A percentile compares a stretch with the other conserved stretches of the same genome.
Evolutionary conservation across 2,797 vertebrate species (phyloP).

Genomic region (Chaunax sp.): DNA sequence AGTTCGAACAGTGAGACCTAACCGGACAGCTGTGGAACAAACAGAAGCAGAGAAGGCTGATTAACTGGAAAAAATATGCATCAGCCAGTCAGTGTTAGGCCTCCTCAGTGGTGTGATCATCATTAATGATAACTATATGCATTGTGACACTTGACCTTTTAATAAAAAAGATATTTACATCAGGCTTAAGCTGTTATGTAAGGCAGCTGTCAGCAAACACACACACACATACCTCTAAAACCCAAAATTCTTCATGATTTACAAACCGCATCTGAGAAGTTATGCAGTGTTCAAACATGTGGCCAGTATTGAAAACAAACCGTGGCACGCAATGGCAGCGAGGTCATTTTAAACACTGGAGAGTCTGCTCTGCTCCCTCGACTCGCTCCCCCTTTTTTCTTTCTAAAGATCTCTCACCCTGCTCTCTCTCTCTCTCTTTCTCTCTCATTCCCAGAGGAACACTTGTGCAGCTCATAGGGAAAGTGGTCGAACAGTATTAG

Average conservation of each 20-base stretch:
- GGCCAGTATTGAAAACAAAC: slow-evolving; percentile 80
- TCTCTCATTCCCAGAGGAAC: slow-evolving; percentile 54
- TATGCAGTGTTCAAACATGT: slow-evolving; percentile 83
- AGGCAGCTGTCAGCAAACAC: slow-evolving; percentile 34
- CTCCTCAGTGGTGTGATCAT: slow-evolving; percentile 36
- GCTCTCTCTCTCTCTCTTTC: slow-evolving; percentile 28
- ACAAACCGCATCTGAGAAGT: slow-evolving; percentile 78
- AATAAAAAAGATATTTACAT: slow-evolving; percentile 24
- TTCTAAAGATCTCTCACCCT: slow-evolving; percentile 26
- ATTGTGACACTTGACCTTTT: slow-evolving; percentile 11
- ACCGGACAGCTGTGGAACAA: slow-evolving; percentile 51
- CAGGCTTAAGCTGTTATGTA: slow-evolving; percentile 31
- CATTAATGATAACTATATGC: slow-evolving; percentile 12
- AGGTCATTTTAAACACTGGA: slow-evolving; percentile 67
- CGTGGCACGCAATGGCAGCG: slow-evolving; percentile 78
- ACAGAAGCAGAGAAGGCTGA: slow-evolving; percentile 30
- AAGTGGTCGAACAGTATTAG: slow-evolving; percentile 71
- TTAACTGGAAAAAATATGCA: slow-evolving; percentile 49
- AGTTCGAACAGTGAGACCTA: slow-evolving; percentile 48
- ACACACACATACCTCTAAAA: slow-evolving; percentile 44
- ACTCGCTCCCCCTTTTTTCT: too few species aligned
- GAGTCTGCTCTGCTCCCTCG: slow-evolving; percentile 34
- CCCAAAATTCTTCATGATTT: slow-evolving; percentile 75
- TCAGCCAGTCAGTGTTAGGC: slow-evolving; percentile 21
- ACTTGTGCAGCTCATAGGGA: slow-evolving; percentile 60